A percentile compares a stretch with the other conserved stretches of the same genome.
Conservation (phyloP, 1,140 invertebrate species). For the Dinoponera quadriceps region DNA sequence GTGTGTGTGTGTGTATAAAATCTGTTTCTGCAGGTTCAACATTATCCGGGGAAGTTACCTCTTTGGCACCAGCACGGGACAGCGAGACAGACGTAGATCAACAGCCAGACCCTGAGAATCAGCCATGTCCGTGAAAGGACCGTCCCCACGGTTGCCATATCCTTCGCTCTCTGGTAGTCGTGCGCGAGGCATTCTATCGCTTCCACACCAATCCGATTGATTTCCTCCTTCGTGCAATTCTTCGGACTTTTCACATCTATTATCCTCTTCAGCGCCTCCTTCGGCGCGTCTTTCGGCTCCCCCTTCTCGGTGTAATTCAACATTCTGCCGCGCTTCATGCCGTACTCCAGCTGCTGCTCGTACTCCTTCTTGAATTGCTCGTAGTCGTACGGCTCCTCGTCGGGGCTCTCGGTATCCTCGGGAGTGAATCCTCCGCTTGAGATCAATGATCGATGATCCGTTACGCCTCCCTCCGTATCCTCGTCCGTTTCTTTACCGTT, state of each 20-base stretch:
- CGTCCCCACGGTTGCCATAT: constrained; percentile 61
- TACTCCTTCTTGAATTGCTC: constrained; percentile 78
- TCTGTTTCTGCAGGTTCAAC: too few relatives aligned
- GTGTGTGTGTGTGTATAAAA: too few relatives aligned
- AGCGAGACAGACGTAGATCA: constrained; percentile 77
- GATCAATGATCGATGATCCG: background rate
- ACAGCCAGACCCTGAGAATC: constrained; percentile 76
- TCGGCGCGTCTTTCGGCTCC: constrained; percentile 60
- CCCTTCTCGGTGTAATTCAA: constrained; percentile 74
- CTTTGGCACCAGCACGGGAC: constrained; percentile 80
- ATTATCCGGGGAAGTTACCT: constrained; percentile 67
- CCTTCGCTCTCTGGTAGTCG: constrained; percentile 71
- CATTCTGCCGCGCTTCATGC: constrained; percentile 54
- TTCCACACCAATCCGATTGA: constrained; percentile 72
- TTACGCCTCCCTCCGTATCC: background rate
- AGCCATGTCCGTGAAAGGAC: constrained; percentile 71
- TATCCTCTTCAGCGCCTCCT: constrained; percentile 68
- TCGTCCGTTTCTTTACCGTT: constrained; percentile 26
- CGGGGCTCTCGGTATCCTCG: constrained; percentile 19
- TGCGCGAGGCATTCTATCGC: constrained; percentile 75
- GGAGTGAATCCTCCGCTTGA: background rate
- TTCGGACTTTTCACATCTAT: constrained; percentile 65
- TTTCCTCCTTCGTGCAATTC: constrained; percentile 77
- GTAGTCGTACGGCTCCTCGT: constrained; percentile 73
- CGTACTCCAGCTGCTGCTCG: constrained; percentile 69